Percentiles rank a stretch among this genome's conserved stretches.
These are phyloP conservation scores for Percina caprodes DNA, from an alignment of 2,113 vertebrate genomes.

Conservation along the genomic window DNA sequence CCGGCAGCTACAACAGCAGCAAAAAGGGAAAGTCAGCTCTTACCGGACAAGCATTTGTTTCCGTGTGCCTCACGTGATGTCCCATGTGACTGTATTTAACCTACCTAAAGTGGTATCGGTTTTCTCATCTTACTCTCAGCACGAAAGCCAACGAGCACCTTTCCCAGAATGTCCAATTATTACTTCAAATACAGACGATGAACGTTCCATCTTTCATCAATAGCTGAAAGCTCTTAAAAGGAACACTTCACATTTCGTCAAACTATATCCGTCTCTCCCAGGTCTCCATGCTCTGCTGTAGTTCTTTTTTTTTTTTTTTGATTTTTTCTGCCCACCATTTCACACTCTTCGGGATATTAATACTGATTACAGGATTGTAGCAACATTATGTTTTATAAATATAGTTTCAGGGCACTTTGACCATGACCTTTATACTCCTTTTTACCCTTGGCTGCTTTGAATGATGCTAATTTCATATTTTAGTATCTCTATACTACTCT, in stretches of 20 bases:
- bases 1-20: too few relatives aligned
- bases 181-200: not conserved
- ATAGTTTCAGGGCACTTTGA: constrained; percentile 8
- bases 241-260: not conserved
- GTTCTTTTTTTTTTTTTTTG: not conserved
- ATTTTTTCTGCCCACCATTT: not conserved
- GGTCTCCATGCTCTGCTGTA: not conserved
- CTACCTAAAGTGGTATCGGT: not conserved
- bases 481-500: not conserved
- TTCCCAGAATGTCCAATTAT: not conserved
- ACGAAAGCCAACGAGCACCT: not conserved
- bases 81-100: too few relatives aligned
- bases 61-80: too few relatives aligned
- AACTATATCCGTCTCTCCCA: not conserved
- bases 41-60: too few relatives aligned
- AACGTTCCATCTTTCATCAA: not conserved
- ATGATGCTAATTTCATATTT: not conserved
- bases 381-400: not conserved
- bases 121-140: not conserved
- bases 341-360: not conserved
- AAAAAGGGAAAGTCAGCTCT: too few relatives aligned
- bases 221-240: not conserved
- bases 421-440: not conserved
- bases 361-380: constrained; percentile 13
- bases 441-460: not conserved